Conservation (phyloP, 2,797 vertebrate species). For the Manis javanica region DNA sequence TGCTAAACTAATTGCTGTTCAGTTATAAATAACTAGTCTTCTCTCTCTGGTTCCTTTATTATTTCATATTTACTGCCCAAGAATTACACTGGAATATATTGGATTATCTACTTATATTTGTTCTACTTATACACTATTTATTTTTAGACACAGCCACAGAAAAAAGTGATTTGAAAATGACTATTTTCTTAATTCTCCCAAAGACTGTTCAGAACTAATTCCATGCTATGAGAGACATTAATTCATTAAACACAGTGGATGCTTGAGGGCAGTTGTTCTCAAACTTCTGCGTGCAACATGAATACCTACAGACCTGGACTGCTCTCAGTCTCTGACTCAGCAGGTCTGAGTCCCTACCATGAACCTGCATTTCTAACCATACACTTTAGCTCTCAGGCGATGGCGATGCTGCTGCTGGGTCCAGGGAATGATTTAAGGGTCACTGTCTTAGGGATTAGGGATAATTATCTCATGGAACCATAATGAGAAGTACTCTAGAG, state of each 20-base stretch:
- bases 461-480: background rate
- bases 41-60: background rate
- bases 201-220: background rate
- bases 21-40: constrained; percentile 1
- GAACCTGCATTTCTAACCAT: background rate
- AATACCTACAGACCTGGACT: background rate
- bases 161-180: background rate
- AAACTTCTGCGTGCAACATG: background rate
- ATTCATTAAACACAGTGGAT: background rate
- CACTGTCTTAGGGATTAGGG: background rate
- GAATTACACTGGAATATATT: background rate
- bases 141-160: background rate
- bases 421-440: background rate
- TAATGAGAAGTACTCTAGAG: background rate
- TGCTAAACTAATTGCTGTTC: background rate
- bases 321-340: background rate
- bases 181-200: background rate
- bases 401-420: background rate
- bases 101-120: background rate
- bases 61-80: background rate
- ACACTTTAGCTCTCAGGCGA: background rate
- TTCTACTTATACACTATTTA: background rate
- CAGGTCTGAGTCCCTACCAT: background rate
- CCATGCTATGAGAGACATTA: background rate
- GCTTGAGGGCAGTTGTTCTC: background rate